Percentiles rank a stretch among this genome's conserved stretches.
Evolutionary conservation across 2,888 invertebrate genomes (phyloP).

Genomic region (Alentia gelatinosa): DNA sequence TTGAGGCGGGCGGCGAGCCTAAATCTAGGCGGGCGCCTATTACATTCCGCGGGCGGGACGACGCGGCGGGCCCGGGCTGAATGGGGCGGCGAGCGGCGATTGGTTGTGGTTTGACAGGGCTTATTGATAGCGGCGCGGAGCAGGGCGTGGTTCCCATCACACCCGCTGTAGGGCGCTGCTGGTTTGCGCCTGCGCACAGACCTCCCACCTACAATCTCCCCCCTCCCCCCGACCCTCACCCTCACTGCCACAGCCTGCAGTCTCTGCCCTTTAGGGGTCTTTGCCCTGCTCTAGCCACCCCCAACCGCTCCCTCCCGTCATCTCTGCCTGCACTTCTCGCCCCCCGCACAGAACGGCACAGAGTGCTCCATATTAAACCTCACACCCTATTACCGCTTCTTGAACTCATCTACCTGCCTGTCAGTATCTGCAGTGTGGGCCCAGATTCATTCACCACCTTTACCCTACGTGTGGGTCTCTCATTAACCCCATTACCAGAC

Average conservation of each 20-base stretch:
- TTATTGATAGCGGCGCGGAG: not conserved
- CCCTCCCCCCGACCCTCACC: not conserved
- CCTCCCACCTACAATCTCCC: not conserved
- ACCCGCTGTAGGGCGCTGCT: not conserved
- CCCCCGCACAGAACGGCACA: no score
- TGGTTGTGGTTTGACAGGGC: slow-evolving; percentile 21
- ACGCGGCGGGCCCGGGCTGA: not conserved
- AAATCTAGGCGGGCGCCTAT: not conserved
- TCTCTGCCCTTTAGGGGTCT: no score
- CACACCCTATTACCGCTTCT: no score
- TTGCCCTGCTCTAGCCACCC: no score
- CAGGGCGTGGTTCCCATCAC: not conserved
- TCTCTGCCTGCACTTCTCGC: not conserved
- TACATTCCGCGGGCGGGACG: not conserved
- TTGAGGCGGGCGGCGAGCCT: not conserved
- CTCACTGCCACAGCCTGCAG: no score
- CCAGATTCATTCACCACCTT: no score
- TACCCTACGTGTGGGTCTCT: no score
- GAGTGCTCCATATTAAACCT: no score
- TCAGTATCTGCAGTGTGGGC: no score
- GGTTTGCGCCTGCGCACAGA: no score
- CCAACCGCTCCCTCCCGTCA: not conserved
- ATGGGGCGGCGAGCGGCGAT: not conserved
- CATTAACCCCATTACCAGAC: no score
- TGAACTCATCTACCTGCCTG: no score